Base-by-base conservation (phyloP, 2,113 vertebrate genomes). In the Oreamnos americanus region DNA sequence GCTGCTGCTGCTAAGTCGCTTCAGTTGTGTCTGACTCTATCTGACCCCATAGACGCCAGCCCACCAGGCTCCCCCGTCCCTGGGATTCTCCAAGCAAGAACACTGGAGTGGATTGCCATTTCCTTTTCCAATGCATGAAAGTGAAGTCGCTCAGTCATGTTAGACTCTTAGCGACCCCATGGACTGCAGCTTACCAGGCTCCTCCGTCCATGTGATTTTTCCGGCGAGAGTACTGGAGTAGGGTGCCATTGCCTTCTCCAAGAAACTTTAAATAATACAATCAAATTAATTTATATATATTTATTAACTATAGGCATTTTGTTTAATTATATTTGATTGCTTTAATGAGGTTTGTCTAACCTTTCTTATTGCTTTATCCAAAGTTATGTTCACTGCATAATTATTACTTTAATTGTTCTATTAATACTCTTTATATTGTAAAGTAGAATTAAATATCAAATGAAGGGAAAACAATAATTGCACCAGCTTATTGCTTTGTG, bases 41-140 rank as follows among this genome's bases (percentile, higher is more conserved):
- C 3, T 0, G 3, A 25, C 8, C 8, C 23, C 8, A 57, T 57
- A 57, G 23, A 57, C 0, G 0, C 21, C 55, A 57, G 55, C 55
- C 23, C 21, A 57, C 9, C 8, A 25, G 55, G 9, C 55, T 23
- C 3, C 55, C 55, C 8, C 0, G 0, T 57, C 55, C 55, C 55
- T 57, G 55, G 21, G 3, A 21, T 57, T 57, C 23, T 57, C 55
- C 55, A 57, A 25, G 55, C 55, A 57, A 25, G 23, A 57, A 57
- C 23, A 57, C 55, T 57, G 21, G 21, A 57, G 21, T 57, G 55
- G 55, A 23, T 25, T 57, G 23, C 21, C 55, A 25, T 57, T 25
- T 25, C 23, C 55, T 57, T 57, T 23, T 57, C 55, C 23, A 57
- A 10, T 57, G 55, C 21, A 4, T 57, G 55, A 57, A 57, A 57